Base-by-base conservation (phyloP, 2,888 invertebrate species). In the Oxytorus armatus region DNA sequence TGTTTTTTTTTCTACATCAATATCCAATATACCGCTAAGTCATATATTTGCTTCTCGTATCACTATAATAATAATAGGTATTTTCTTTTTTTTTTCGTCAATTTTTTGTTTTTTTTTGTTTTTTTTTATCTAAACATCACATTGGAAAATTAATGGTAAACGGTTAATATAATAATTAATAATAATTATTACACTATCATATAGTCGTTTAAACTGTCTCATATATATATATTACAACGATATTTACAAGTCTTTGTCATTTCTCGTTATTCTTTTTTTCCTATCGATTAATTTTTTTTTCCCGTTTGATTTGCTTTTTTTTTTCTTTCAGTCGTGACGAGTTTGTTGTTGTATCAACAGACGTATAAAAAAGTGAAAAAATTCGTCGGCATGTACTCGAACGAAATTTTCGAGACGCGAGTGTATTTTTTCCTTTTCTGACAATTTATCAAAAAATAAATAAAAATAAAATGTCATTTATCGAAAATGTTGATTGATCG, bases 61-160 rank as follows among this genome's bases (percentile, higher is more conserved):
- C 36, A 25, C 53, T 51, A 77, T 77, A 73, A 53, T 73, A 66
- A 77, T 77, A 73, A 53, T 73, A 66, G 39, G 39, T 59, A 57
- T 72, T 59, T 57, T 39, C 33, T 53, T 42, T 47, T 29, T 21
- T 47, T 68, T 8, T 8, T 23, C 44, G 44, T 23, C n/a, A 23
- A 69, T 82, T 10, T 4, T 36, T 76, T 61, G 75, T 76, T 65
- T 47, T 33, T 53, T 61, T 51, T 39, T 29, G 53, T 59, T 69
- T 68, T 59, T 65, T 74, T 81, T 87, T 84, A 85, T 86, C 86
- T 89, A 89, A 87, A 89, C 88, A 90, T 91, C 90, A 90, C 90
- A 91, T 89, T 88, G 87, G 88, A 78, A 86, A 85, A 87, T 87
- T 82, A 81, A 85, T 83, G 82, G 80, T 82, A 83, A 84, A 84